A percentile compares a stretch with the other conserved stretches of the same genome.
Evolutionary conservation across 2,113 vertebrate genomes (phyloP).

Genomic region (Syngnathus floridae): DNA sequence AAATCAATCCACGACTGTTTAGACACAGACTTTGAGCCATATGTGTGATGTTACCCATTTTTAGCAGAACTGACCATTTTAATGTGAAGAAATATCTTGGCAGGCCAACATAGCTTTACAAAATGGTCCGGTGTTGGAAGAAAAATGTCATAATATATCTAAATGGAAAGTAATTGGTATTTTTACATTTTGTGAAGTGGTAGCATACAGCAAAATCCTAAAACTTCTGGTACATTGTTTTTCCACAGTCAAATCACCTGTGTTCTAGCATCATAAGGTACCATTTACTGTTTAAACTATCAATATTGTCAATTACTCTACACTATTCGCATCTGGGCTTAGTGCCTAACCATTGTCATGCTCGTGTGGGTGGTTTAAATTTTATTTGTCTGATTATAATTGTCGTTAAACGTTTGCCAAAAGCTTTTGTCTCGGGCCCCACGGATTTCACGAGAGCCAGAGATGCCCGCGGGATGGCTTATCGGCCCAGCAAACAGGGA

Average conservation of each 20-base stretch:
- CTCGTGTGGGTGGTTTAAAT: neutral
- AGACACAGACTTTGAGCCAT: no score
- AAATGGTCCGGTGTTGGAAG: neutral
- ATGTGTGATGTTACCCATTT: no score
- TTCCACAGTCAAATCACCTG: neutral
- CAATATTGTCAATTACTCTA: neutral
- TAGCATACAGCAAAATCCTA: no score
- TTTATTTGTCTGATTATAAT: neutral
- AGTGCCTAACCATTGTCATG: neutral
- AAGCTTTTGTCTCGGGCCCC: constrained; percentile 32
- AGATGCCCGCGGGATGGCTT: constrained; percentile 46
- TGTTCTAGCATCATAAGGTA: neutral
- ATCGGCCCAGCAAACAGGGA: constrained; percentile 44
- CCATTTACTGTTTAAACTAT: neutral
- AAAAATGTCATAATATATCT: neutral
- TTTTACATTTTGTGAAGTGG: neutral
- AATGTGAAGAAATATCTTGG: no score
- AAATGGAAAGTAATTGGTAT: neutral
- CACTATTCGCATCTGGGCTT: no score
- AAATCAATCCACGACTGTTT: no score
- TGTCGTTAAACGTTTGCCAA: constrained; percentile 2
- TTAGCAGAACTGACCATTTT: no score
- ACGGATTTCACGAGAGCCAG: constrained; percentile 31
- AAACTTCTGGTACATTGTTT: no score
- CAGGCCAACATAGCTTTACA: no score